Base-by-base conservation (phyloP, 92 coral and sea anemone species). In the Epizoanthus ramosus region DNA sequence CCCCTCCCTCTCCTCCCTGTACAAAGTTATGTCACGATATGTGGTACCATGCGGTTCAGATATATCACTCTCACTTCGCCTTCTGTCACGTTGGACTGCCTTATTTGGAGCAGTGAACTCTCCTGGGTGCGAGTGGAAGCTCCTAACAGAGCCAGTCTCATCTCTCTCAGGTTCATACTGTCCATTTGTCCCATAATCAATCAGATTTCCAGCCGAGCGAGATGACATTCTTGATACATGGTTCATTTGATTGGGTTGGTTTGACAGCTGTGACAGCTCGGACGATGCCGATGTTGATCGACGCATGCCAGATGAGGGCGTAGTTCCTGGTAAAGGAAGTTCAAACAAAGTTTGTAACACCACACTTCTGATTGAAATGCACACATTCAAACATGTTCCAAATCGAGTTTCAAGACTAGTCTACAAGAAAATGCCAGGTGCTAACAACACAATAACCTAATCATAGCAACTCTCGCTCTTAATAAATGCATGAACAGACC, bases 121-220 rank as follows among this genome's bases (percentile, higher is more conserved):
- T 57, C 91, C 80, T 5, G 86, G 83, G 41, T 87, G 86, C 21
- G 92, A 89, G 53, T 81, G 92, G 58, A 65, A 89, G 56, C 92
- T 89, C 59, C 87, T 85, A 18, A 89, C 60, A 6, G 92, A 89
- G 31, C 75, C 79, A 9, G 90, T 74, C 35, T 89, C 92, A 1
- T 89, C 90, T 31, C 39, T 79, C 39, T 85, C 90, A 2, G 56
- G 84, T 41, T 83, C 87, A 22, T 74, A 80, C 3, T 66, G 85
- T 22, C 72, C 83, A 18, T 73, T 77, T 63, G 85, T 87, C 12
- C 93, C 97, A 61, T 87, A 92, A 67, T 92, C 90, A 17, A 93
- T 85, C 1, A 97, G 88, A 88, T 97, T 93, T 8, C 99, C 99
- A 10, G 94, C 95, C 15, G 99, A 97, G 47, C 97, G 93, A 9